Conservation (phyloP, 2,113 vertebrate genomes). For the Siphamia tubifer region DNA sequence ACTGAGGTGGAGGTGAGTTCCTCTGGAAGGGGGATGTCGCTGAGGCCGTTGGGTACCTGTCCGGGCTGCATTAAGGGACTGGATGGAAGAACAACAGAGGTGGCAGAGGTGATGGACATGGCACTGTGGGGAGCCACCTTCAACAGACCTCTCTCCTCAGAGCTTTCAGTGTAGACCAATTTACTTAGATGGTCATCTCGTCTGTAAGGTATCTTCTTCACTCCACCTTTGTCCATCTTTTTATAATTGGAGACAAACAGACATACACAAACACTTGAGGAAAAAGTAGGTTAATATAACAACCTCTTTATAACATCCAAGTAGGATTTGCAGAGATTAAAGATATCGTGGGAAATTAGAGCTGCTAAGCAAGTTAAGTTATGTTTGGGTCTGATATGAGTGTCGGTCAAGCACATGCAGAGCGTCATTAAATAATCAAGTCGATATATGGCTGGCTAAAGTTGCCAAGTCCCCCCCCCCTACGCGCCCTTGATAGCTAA, state of each 20-base stretch:
- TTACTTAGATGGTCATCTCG: slow-evolving; percentile 75
- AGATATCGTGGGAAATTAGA: background rate
- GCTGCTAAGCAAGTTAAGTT: too few relatives aligned
- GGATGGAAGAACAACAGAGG: slow-evolving; percentile 80
- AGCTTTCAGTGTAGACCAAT: slow-evolving; percentile 74
- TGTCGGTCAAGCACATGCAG: background rate
- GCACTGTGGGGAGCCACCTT: slow-evolving; percentile 84
- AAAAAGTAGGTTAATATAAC: background rate
- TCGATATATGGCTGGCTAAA: background rate
- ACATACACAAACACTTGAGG: background rate
- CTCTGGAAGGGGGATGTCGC: slow-evolving; percentile 83
- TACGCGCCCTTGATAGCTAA: slow-evolving; percentile 46
- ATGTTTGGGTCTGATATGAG: too few relatives aligned
- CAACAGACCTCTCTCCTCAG: slow-evolving; percentile 82
- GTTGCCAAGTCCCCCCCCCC: slow-evolving; percentile 26
- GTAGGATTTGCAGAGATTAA: rapidly evolving
- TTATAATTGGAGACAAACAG: background rate
- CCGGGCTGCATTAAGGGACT: slow-evolving; percentile 86
- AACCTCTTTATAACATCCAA: background rate
- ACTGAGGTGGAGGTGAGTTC: slow-evolving; percentile 84
- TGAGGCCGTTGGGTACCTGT: slow-evolving; percentile 88
- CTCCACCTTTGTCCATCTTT: slow-evolving; percentile 77
- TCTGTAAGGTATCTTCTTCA: slow-evolving; percentile 69
- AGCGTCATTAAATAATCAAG: background rate
- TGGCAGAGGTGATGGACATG: slow-evolving; percentile 79